phyloP scores from a whole-genome alignment of 2,888 invertebrate genomes.

The Conomelus anceps region DNA sequence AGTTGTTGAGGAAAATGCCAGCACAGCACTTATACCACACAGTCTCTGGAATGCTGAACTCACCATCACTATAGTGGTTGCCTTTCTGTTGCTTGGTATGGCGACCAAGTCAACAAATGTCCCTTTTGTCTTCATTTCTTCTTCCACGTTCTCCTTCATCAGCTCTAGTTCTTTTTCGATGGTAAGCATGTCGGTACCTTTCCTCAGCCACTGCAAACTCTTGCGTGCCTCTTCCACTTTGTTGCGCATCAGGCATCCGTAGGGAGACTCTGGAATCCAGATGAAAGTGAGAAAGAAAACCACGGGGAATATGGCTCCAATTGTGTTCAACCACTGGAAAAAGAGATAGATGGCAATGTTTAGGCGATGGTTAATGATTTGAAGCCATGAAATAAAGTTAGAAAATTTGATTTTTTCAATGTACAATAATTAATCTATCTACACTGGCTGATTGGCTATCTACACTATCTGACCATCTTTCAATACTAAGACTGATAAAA shows the following conservation, averaged over 20 bases:
- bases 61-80: slow-evolving; percentile 30
- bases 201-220: background rate
- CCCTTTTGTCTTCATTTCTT: slow-evolving; percentile 29
- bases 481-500: no score
- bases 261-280: slow-evolving; percentile 58
- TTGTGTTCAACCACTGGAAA: background rate
- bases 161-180: slow-evolving; percentile 28
- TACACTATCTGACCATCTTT: no score
- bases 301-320: slow-evolving; percentile 39
- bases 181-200: background rate
- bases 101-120: slow-evolving; percentile 28
- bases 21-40: slow-evolving; percentile 56
- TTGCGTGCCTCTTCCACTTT: slow-evolving; percentile 36
- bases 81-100: slow-evolving; percentile 30
- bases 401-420: no score
- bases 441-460: no score
- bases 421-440: no score
- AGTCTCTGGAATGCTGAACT: slow-evolving; percentile 45
- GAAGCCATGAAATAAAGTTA: no score
- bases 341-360: no score
- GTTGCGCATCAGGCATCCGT: slow-evolving; percentile 51
- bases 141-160: slow-evolving; percentile 24
- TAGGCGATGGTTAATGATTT: no score
- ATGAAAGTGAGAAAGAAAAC: slow-evolving; percentile 46
- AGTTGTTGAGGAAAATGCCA: slow-evolving; percentile 57